A percentile compares a stretch with the other conserved stretches of the same genome.
Conservation (phyloP, 1,140 invertebrate species). For the Hycleus cichorii region DNA sequence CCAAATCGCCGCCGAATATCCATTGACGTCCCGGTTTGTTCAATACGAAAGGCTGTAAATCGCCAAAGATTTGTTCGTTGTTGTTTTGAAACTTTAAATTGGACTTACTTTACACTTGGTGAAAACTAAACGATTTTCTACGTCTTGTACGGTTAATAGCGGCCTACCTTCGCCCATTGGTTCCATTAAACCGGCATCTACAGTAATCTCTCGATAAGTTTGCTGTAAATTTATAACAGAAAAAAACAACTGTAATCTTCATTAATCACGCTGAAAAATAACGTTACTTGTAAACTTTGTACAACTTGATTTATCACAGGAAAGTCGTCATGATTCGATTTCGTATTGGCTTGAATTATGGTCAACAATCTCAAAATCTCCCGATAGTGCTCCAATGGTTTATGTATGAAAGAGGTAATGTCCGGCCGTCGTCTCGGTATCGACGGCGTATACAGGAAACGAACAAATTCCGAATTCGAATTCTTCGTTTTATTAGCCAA, state of each 20-base stretch:
- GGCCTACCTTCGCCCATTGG: slow-evolving; percentile 71
- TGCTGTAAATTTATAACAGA: slow-evolving; percentile 37
- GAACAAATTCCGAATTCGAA: slow-evolving; percentile 42
- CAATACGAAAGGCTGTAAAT: slow-evolving; percentile 65
- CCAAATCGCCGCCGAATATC: slow-evolving; percentile 78
- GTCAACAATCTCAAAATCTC: slow-evolving; percentile 51
- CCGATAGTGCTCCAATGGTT: slow-evolving; percentile 69
- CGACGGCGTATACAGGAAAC: slow-evolving; percentile 66
- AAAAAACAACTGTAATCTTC: not conserved
- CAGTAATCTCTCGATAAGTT: slow-evolving; percentile 70
- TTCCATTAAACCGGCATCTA: slow-evolving; percentile 74
- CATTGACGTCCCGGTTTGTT: slow-evolving; percentile 74
- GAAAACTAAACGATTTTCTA: slow-evolving; percentile 76
- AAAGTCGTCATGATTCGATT: slow-evolving; percentile 43
- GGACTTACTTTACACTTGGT: slow-evolving; percentile 68
- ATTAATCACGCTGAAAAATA: not conserved
- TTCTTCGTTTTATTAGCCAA: slow-evolving; percentile 54
- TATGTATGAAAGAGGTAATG: slow-evolving; percentile 69
- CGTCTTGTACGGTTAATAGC: slow-evolving; percentile 67
- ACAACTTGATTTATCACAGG: slow-evolving; percentile 42
- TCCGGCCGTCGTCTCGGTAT: slow-evolving; percentile 72
- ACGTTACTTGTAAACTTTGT: slow-evolving; percentile 43
- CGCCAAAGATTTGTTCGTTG: not conserved
- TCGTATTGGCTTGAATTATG: slow-evolving; percentile 41
- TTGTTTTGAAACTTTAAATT: not conserved